A percentile compares a stretch with the other conserved stretches of the same genome.
phyloP scores from a whole-genome alignment of 2,797 vertebrate genomes.

The Characodon lateralis region DNA sequence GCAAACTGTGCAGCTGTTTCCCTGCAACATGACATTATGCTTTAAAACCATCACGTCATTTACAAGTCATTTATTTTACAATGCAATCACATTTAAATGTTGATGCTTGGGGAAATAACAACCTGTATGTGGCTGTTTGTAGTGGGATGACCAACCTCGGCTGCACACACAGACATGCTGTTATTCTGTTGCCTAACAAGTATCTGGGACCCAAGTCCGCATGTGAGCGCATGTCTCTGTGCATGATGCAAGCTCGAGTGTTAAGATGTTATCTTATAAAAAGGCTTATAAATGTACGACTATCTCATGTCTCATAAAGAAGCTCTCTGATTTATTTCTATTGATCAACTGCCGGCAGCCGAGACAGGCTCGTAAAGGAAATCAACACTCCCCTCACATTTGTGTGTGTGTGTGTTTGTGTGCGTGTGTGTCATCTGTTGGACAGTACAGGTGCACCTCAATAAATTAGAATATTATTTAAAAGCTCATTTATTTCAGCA shows the following conservation, averaged over 20 bases:
- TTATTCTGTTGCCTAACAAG: slow-evolving; percentile 52
- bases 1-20: slow-evolving; percentile 17
- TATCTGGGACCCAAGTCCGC: slow-evolving; percentile 20
- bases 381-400: slow-evolving; percentile 76
- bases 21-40: slow-evolving; percentile 10
- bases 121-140: slow-evolving; percentile 36
- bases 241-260: slow-evolving; percentile 77
- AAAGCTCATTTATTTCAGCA: not conserved
- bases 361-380: slow-evolving; percentile 79
- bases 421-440: slow-evolving; percentile 34
- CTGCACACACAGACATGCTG: slow-evolving; percentile 30
- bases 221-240: slow-evolving; percentile 56
- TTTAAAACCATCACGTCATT: slow-evolving; percentile 12
- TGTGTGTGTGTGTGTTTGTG: not conserved
- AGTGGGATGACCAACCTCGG: slow-evolving; percentile 42
- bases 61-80: slow-evolving; percentile 27
- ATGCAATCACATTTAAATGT: slow-evolving; percentile 37
- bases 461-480: not conserved
- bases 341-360: slow-evolving; percentile 78
- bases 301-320: slow-evolving; percentile 81
- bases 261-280: slow-evolving; percentile 83
- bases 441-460: not conserved
- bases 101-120: slow-evolving; percentile 6
- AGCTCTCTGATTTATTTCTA: slow-evolving; percentile 81
- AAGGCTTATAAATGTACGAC: slow-evolving; percentile 83